A percentile compares a stretch with the other conserved stretches of the same genome.
phyloP scores from a whole-genome alignment of 2,113 vertebrate genomes.

The Dryoscopus gambensis region DNA sequence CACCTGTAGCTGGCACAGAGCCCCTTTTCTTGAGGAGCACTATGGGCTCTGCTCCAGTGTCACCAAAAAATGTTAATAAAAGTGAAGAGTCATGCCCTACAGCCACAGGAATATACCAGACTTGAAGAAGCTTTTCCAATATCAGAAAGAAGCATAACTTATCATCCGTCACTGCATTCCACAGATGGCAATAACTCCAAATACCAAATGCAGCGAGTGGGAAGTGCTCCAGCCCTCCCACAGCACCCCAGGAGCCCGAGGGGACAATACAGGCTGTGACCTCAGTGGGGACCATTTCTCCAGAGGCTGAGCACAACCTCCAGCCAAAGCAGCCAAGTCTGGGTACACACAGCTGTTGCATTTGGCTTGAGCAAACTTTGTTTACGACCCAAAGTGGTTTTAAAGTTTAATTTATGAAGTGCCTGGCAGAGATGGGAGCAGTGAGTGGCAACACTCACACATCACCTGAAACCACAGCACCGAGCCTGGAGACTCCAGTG shows the following conservation, averaged over 20 bases:
- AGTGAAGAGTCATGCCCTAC: neutral
- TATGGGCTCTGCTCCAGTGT: neutral
- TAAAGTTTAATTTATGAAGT: neutral
- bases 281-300: neutral
- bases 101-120: neutral
- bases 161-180: neutral
- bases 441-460: neutral
- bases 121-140: neutral
- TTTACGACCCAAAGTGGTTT: neutral
- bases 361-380: neutral
- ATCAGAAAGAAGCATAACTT: neutral
- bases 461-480: neutral
- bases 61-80: neutral
- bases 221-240: neutral
- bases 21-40: neutral
- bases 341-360: neutral
- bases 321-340: neutral
- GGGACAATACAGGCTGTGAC: neutral
- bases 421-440: neutral
- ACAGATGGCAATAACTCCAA: neutral
- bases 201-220: neutral
- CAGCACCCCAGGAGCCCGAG: neutral
- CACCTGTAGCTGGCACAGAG: neutral
- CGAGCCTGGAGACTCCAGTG: neutral
- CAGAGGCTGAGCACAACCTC: neutral